Evolutionary conservation across 2,113 vertebrate genomes (phyloP).

Genomic region (Mobula hypostoma): DNA sequence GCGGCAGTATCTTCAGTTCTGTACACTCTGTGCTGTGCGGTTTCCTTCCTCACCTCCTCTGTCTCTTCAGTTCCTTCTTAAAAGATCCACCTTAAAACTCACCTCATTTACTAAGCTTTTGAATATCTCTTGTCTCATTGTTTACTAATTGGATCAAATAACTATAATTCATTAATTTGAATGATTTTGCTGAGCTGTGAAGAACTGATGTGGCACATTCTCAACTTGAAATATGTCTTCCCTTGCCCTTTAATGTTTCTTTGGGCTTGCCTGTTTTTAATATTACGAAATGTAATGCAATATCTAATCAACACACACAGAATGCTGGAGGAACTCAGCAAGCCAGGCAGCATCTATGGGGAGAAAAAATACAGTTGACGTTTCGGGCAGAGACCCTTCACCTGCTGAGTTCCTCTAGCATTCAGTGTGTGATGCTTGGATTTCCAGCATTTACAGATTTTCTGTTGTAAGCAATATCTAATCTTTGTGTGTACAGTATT

Average conservation of each 20-base stretch:
- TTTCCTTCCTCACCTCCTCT: background rate
- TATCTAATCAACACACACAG: background rate
- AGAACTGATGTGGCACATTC: constrained; percentile 38
- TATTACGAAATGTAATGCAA: background rate
- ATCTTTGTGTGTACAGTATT: background rate
- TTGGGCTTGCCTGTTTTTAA: background rate
- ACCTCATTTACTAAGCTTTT: background rate
- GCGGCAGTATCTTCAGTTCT: background rate
- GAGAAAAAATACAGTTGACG: too few species aligned
- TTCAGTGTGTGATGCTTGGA: too few species aligned
- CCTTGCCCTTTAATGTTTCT: background rate
- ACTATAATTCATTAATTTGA: background rate
- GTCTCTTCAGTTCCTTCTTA: background rate
- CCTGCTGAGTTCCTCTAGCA: too few species aligned
- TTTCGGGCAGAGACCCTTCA: too few species aligned
- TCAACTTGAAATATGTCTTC: background rate
- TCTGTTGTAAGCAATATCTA: background rate
- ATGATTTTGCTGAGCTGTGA: constrained; percentile 46
- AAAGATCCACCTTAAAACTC: background rate
- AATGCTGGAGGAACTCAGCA: too few species aligned
- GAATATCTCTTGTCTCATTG: background rate
- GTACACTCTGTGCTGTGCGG: background rate
- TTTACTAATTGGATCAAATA: background rate
- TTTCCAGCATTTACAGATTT: too few species aligned
- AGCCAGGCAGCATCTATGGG: too few species aligned